Conservation (phyloP, 1,140 invertebrate species). For the Bilobella aurantiaca region DNA sequence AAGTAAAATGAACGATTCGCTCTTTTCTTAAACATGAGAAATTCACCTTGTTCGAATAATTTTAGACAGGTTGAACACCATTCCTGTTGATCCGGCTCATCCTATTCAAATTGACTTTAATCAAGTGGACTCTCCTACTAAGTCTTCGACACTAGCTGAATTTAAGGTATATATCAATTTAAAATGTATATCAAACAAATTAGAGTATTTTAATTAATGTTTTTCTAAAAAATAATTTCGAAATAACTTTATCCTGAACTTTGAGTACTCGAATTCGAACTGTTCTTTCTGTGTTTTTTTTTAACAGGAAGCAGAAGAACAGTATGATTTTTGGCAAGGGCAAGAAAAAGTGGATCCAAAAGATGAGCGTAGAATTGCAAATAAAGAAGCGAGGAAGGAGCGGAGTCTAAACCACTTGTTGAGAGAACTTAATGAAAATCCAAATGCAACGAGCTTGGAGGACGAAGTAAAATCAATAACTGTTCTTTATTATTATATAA, state of each 20-base stretch:
- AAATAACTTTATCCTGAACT: neutral
- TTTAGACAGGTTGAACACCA: neutral
- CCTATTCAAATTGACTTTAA: neutral
- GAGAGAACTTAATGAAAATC: slow-evolving; percentile 14
- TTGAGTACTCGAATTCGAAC: too few relatives aligned
- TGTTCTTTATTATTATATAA: too few relatives aligned
- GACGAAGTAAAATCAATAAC: too few relatives aligned
- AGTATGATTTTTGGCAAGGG: slow-evolving; percentile 23
- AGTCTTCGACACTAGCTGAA: too few relatives aligned
- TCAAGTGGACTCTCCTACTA: too few relatives aligned
- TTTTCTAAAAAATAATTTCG: too few relatives aligned
- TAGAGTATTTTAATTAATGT: too few relatives aligned
- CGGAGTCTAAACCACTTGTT: slow-evolving; percentile 4
- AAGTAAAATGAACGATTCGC: slow-evolving; percentile 35
- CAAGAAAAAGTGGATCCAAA: slow-evolving; percentile 11
- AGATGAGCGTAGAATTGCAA: slow-evolving; percentile 8
- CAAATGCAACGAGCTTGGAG: neutral
- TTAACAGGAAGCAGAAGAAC: neutral
- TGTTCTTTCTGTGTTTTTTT: too few relatives aligned
- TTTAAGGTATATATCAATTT: too few relatives aligned
- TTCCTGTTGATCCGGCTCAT: neutral
- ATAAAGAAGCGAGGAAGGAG: slow-evolving; percentile 17
- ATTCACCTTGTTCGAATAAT: slow-evolving; percentile 16
- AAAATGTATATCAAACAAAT: too few relatives aligned
- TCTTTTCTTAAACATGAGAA: neutral